Evolutionary conservation across 2,113 vertebrate genomes (phyloP), one percentile per base, ranked within the genome.

Genomic region (Paradisaea rubra): DNA sequence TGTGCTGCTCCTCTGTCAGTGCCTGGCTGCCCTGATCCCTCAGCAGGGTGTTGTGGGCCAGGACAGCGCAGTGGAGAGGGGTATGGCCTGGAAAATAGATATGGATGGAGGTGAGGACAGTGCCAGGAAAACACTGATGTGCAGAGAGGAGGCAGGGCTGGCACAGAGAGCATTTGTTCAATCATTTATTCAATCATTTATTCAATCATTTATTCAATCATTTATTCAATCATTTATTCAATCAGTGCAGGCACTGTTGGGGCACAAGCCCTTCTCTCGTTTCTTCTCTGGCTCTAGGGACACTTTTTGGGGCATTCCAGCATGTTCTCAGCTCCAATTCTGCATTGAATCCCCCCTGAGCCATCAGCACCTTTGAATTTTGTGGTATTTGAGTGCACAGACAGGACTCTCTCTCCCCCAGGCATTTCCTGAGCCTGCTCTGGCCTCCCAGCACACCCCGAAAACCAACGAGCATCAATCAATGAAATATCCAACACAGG

Each of bases 51-150:
- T 97, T 97, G 86, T 97, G 97, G 21, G 97, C 89, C 79, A 97
- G 79, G 4, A 97, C 97, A 28, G 96, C 96, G 2, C 97, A 97
- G 82, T 97, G 96, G 2, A 97, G 95, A 1, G 97, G 95, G 61
- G 90, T 96, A 84, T 97, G 96, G 39, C 95, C 96, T 96, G 88
- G 20, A 42, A 69, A 88, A 77, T 1, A 18, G 33, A 39, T 1
- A 2, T 0, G 4, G 9, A 41, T 42, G 54, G 23, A 18, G 30
- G 22, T 33, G 35, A 60, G 3, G 3, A 3, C 25, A 23, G 47
- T 3, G 35, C 56, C 60, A 24, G 17, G 0, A 21, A 42, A 35
- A 23, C 0, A 1, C 0, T 3, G 49, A 30, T 27, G 71, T 2
- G 23, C n/a, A 49, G 66, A 31, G 41, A 37, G 56, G 15, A n/a